Percentiles rank a stretch among this genome's conserved stretches.
Evolutionary conservation across 2,113 vertebrate species (phyloP).

Genomic region (Pelusios castaneus): DNA sequence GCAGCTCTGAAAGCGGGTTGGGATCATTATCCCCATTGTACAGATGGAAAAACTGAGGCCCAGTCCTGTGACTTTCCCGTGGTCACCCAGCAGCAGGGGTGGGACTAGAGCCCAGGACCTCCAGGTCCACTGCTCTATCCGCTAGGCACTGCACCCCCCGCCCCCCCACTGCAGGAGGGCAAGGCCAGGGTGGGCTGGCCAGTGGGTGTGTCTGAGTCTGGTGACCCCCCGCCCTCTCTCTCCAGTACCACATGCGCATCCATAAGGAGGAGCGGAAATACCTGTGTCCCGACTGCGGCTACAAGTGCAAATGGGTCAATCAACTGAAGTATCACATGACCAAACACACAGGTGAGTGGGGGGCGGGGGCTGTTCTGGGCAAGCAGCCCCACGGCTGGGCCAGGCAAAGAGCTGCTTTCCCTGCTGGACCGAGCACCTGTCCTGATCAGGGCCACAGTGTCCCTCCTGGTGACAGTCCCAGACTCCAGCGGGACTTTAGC

Average conservation of each 20-base stretch:
- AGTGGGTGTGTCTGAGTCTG: no score
- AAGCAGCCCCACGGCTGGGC: neutral
- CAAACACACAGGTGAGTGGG: slow-evolving; percentile 91
- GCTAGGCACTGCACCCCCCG: neutral
- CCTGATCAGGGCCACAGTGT: neutral
- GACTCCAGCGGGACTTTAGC: no score
- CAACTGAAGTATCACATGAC: slow-evolving; percentile 99
- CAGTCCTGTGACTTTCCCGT: neutral
- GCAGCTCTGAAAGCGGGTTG: neutral
- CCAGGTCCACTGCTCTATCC: neutral
- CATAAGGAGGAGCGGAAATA: slow-evolving; percentile 96
- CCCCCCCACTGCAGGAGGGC: neutral
- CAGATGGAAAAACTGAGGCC: neutral
- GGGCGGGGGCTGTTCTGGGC: no score
- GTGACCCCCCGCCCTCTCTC: neutral
- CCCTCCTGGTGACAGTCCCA: no score
- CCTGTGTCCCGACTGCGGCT: slow-evolving; percentile 95
- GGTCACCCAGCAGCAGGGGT: neutral
- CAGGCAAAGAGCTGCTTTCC: neutral
- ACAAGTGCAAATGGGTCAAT: slow-evolving; percentile 99
- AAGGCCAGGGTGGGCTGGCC: no score
- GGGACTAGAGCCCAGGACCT: neutral
- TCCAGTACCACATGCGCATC: slow-evolving; percentile 95
- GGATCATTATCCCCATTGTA: neutral
- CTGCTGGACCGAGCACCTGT: neutral